Evolutionary conservation across 2,797 vertebrate genomes (phyloP), one percentile per base, ranked within the genome.

Genomic region (Rhynchonycteris naso): DNA sequence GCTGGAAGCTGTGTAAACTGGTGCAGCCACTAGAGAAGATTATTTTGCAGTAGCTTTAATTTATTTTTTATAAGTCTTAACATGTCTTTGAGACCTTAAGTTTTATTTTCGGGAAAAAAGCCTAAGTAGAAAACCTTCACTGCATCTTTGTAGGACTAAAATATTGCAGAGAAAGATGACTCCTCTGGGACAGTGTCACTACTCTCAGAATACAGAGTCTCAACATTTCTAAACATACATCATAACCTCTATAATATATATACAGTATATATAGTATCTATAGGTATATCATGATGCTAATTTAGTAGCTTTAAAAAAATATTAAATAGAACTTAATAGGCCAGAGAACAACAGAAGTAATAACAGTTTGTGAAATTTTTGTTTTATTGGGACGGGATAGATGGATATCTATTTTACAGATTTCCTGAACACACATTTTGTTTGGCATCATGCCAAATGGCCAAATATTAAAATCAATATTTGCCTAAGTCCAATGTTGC

Each of bases 401-500:
- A 66, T 72, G 22, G 24, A n/a, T 61, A 61, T 65, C 78, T 76
- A 91, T 38, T 92, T 91, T 93, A 85, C 54, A 81, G 93, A 92
- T 68, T 26, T 87, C 93, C 22, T 21, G 61, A 93, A 92, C 61
- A 82, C 3, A 85, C 19, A 71, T 81, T 85, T 78, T 85, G 16
- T 82, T 85, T 79, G 18, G 54, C 69, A 88, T 54, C 33, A 33
- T 43, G 28, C 22, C 47, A 84, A 92, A 90, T 14, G 65, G 38
- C 19, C 47, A 95, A 92, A 66, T 93, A 30, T 50, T 87, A 91
- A 94, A 84, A 82, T 93, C 43, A 56, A 2, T 88, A 71, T 80
- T 59, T 95, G 50, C 38, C 33, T 65, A 95, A 90, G 9, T 7
- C 56, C 91, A 80, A 74, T 22, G 19, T 58, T 69, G 22, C 50